Conservation (phyloP, 2,888 invertebrate species). For the Rhodophaea formosa region DNA sequence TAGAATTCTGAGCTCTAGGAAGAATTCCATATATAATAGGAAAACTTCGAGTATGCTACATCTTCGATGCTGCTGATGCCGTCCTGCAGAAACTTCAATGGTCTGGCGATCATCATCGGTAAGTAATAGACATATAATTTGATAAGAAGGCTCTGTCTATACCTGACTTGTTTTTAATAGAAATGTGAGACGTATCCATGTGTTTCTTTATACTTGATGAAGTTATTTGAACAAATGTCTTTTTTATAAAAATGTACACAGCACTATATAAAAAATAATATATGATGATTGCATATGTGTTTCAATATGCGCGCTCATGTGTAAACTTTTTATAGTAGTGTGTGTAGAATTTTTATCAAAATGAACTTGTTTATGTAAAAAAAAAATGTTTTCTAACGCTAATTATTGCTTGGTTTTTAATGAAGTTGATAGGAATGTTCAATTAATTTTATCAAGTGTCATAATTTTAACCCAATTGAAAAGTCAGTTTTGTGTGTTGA, state of each 20-base stretch:
- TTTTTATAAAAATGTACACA: neutral
- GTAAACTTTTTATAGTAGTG: neutral
- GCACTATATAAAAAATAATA: neutral
- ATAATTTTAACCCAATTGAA: slow-evolving; percentile 12
- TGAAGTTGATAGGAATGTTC: neutral
- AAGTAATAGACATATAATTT: slow-evolving; percentile 23
- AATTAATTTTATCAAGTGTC: neutral
- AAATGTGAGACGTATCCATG: neutral
- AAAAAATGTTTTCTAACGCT: too few species aligned
- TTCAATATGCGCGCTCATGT: neutral
- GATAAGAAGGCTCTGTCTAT: slow-evolving; percentile 25
- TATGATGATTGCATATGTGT: neutral
- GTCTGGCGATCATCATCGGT: slow-evolving; percentile 12
- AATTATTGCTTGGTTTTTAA: too few species aligned
- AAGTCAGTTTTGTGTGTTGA: neutral
- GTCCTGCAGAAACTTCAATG: neutral
- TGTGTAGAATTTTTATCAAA: slow-evolving; percentile 1
- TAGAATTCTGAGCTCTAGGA: neutral
- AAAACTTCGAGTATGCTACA: neutral
- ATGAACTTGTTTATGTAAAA: neutral
- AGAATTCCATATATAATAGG: neutral
- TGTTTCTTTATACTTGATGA: neutral
- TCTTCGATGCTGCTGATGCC: neutral
- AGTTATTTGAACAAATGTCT: neutral
- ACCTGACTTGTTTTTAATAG: too few species aligned